Evolutionary conservation across 2,113 vertebrate genomes (phyloP).

Genomic region (Benitochromis conjunctus): DNA sequence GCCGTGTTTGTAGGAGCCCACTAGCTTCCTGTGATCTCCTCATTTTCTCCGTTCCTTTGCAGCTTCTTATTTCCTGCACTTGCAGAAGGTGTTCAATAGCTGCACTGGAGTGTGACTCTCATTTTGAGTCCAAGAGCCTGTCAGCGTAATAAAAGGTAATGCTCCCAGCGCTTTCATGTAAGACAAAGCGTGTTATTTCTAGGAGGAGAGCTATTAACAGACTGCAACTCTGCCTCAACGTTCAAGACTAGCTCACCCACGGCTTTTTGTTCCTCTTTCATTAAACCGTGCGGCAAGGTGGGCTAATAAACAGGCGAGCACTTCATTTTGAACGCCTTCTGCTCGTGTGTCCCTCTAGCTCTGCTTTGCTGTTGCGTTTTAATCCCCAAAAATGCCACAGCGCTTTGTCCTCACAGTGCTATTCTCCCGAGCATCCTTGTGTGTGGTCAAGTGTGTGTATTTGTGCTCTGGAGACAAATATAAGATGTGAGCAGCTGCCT

Average conservation of each 20-base stretch:
- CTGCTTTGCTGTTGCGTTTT: background rate
- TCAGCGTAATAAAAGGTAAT: constrained; percentile 26
- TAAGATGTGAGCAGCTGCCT: constrained; percentile 32
- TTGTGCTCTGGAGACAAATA: constrained; percentile 16
- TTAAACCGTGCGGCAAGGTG: background rate
- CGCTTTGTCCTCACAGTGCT: background rate
- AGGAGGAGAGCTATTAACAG: constrained; percentile 28
- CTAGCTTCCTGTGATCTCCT: background rate
- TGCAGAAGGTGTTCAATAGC: background rate
- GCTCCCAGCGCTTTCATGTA: constrained; percentile 15
- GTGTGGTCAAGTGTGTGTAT: constrained; percentile 34
- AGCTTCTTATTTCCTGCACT: background rate
- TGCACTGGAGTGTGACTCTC: constrained; percentile 5
- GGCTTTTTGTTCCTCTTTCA: constrained; percentile 21
- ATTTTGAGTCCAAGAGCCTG: constrained; percentile 14
- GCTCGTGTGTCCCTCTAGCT: background rate
- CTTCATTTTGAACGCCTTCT: background rate
- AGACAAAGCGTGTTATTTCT: constrained; percentile 45
- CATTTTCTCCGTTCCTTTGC: background rate
- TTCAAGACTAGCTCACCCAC: constrained; percentile 2
- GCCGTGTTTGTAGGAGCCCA: background rate
- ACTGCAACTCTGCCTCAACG: background rate
- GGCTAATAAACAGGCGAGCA: background rate
- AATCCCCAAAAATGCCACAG: background rate
- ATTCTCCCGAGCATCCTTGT: constrained; percentile 15